These are phyloP conservation scores for Spea bombifrons DNA, from an alignment of 2,113 vertebrate species.

Conservation along the genomic window DNA sequence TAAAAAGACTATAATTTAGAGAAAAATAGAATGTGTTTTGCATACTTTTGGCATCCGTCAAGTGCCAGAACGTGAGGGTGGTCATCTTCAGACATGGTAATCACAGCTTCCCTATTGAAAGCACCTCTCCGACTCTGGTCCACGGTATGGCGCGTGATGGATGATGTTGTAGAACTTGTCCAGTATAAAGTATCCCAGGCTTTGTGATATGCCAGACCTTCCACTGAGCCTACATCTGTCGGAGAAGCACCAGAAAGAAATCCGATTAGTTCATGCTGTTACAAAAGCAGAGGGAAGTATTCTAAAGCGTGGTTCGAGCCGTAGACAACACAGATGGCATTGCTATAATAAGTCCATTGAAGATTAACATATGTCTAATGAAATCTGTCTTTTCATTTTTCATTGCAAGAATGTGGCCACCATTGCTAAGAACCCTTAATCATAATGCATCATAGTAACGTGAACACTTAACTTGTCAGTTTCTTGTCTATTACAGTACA, in stretches of 20 bases:
- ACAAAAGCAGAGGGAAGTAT: conserved; percentile 2
- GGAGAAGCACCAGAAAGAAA: conserved; percentile 39
- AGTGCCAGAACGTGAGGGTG: conserved; percentile 88
- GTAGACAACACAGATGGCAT: background rate
- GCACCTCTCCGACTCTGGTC: conserved; percentile 78
- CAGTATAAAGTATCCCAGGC: conserved; percentile 96
- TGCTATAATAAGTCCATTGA: background rate
- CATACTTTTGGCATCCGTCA: conserved; percentile 93
- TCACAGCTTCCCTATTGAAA: conserved; percentile 80
- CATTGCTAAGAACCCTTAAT: no score
- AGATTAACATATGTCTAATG: background rate
- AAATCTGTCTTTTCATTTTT: background rate
- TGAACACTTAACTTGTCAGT: no score
- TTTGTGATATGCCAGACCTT: conserved; percentile 90
- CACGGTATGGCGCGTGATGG: conserved; percentile 86
- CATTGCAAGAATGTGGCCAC: background rate
- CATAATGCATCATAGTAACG: no score
- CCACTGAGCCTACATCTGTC: conserved; percentile 92
- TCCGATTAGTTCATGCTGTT: conserved; percentile 15
- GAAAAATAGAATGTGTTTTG: conserved; percentile 10
- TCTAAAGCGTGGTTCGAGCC: background rate
- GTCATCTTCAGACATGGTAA: conserved; percentile 91
- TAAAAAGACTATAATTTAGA: background rate
- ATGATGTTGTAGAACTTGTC: conserved; percentile 94
- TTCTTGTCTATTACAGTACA: no score